Evolutionary conservation across 2,113 vertebrate genomes (phyloP).

Genomic region (Rynchops niger): DNA sequence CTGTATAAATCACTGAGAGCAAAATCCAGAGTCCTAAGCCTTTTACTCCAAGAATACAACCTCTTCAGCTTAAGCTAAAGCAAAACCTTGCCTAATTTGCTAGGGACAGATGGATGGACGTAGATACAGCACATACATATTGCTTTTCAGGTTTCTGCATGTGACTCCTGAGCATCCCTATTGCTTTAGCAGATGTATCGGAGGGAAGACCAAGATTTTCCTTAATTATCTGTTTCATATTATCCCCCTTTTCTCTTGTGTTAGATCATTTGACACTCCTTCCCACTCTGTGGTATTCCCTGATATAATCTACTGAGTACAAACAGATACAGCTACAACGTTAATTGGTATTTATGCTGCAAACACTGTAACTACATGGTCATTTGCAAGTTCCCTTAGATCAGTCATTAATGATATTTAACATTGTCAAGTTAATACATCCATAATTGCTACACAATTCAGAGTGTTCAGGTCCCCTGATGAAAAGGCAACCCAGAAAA

Average conservation of each 20-base stretch:
- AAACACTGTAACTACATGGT: constrained; percentile 48
- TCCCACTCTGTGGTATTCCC: background rate
- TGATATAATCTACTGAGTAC: background rate
- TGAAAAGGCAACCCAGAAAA: constrained; percentile 3
- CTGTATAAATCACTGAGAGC: background rate
- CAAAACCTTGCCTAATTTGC: background rate
- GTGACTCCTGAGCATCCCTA: background rate
- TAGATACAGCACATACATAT: background rate
- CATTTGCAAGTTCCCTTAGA: constrained; percentile 63
- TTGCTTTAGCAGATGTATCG: background rate
- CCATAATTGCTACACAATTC: constrained; percentile 66
- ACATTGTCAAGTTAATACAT: constrained; percentile 66
- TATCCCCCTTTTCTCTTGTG: background rate
- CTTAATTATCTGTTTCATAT: background rate
- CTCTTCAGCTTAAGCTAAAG: background rate
- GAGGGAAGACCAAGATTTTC: background rate
- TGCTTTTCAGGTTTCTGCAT: background rate
- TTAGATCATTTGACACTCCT: background rate
- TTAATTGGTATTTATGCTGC: constrained; percentile 70
- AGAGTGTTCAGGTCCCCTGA: constrained; percentile 42
- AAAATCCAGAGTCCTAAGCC: background rate
- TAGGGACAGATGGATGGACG: background rate
- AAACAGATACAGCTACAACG: background rate
- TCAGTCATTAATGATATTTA: constrained; percentile 68
- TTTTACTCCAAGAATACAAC: background rate